Evolutionary conservation across 2,888 invertebrate genomes (phyloP), one percentile per base, ranked within the genome.

Genomic region (Leucophenga montana): DNA sequence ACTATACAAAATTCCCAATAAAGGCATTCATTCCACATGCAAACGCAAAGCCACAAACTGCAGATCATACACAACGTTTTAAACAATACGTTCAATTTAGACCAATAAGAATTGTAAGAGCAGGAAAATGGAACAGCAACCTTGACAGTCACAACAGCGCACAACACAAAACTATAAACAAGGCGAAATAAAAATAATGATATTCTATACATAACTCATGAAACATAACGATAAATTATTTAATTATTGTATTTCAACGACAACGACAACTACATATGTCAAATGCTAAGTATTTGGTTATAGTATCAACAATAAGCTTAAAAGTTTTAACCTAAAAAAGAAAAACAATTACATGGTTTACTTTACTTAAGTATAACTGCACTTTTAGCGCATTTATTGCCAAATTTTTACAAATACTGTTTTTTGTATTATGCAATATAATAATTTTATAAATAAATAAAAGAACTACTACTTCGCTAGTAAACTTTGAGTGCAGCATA

Each of bases 341-440:
- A 39, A 39, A 16, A 18, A 39, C 16, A 11, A 57, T 13, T n/a
- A 61, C 16, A n/a, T 39, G 3, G 4, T 39, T 46, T 22, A 46
- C 20, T 46, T 46, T 62, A 62, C 6, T 39, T 33, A 39, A 39
- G 1, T 56, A 56, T 56, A 56, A 56, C 18, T 62, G 44, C 44
- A 62, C n/a, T 46, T 62, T 13, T 46, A 46, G 46, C 62, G 48
- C 46, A 48, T 44, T 62, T 46, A 62, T 62, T 62, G 62, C 62
- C 62, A 62, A 62, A 62, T 62, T 44, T 62, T 46, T 46, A 62
- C 22, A 46, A 46, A 44, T 11, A 46, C 39, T 3, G 5, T 59
- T 56, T 46, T 62, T 62, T 62, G 44, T 62, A 46, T 62, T 46
- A n/a, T 62, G 62, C 44, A 62, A 59, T 59, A 39, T 33, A 22